phyloP scores from a whole-genome alignment of 1,140 invertebrate species.

The Hestina assimilis region DNA sequence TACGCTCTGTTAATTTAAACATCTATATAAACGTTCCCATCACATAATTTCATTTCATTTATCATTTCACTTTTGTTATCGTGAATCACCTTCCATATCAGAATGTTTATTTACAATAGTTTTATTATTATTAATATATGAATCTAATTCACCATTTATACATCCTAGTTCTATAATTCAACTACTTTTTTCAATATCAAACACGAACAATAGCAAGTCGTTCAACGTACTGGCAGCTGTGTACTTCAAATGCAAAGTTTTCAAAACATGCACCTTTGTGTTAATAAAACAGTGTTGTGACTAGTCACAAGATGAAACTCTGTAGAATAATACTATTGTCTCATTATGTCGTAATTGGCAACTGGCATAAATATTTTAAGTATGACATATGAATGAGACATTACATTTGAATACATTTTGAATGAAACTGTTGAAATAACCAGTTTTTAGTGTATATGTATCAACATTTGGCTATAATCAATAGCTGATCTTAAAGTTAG shows the following conservation, averaged over 20 bases:
- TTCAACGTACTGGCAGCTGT: constrained; percentile 24
- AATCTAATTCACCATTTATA: neutral
- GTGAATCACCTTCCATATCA: no score
- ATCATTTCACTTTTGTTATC: constrained; percentile 1
- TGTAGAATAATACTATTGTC: constrained; percentile 21
- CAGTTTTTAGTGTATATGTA: no score
- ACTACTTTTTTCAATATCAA: constrained; percentile 6
- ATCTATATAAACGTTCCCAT: neutral
- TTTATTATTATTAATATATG: no score
- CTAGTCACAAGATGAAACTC: constrained; percentile 16
- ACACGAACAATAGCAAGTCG: constrained; percentile 28
- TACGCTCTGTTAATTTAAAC: constrained; percentile 4
- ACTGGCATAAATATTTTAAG: constrained; percentile 1
- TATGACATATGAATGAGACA: neutral
- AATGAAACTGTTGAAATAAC: neutral
- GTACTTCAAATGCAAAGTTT: constrained; percentile 18
- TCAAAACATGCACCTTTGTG: constrained; percentile 29
- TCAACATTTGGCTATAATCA: no score
- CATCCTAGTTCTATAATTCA: neutral
- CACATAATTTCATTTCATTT: neutral
- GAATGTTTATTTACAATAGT: no score
- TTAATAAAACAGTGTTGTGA: constrained; percentile 28
- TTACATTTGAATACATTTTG: neutral
- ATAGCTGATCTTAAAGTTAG: no score
- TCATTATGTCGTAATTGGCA: constrained; percentile 11